Conservation (phyloP, 2,113 vertebrate species). For the Trogon surrucura region DNA sequence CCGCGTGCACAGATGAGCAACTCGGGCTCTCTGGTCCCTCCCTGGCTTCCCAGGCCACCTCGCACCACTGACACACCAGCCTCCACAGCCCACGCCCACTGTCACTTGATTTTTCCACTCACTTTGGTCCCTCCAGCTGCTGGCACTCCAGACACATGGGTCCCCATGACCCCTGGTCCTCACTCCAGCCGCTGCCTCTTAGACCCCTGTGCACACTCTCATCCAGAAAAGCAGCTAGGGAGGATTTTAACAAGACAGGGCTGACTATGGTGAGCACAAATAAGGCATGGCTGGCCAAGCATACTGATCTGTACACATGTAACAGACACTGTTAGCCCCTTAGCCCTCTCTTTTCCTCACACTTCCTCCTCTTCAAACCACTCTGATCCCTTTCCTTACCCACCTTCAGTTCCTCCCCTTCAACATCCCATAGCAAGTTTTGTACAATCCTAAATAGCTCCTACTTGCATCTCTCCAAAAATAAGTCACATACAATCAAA, state of each 20-base stretch:
- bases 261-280: neutral
- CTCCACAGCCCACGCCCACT: accelerated
- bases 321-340: accelerated
- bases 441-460: too few relatives aligned
- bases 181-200: neutral
- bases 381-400: neutral
- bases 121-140: neutral
- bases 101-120: neutral
- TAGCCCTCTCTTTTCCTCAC: neutral
- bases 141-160: neutral
- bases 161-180: neutral
- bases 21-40: neutral
- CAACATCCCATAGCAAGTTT: neutral
- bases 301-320: too few relatives aligned
- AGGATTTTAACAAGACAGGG: neutral
- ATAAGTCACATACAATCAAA: neutral
- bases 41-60: neutral
- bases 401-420: neutral
- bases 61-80: neutral
- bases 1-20: accelerated
- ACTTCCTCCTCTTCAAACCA: neutral
- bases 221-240: neutral
- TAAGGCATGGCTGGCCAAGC: neutral
- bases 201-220: neutral
- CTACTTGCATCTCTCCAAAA: too few relatives aligned